These are phyloP conservation scores for Trilocha varians DNA, from an alignment of 2,888 invertebrate genomes.

Conservation along the genomic window DNA sequence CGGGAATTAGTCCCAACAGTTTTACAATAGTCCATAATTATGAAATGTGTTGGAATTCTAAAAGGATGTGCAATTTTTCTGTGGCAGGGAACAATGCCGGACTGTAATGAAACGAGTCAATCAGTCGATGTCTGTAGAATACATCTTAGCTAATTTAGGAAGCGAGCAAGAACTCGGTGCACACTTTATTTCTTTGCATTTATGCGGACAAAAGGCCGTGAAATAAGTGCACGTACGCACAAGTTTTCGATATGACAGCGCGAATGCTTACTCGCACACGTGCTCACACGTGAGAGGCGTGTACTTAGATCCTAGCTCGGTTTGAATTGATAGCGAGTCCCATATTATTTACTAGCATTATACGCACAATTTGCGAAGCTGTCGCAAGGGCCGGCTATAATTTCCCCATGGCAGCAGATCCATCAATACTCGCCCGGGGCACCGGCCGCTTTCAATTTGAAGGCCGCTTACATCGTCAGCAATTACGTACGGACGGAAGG, in stretches of 20 bases:
- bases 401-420: slow-evolving; percentile 70
- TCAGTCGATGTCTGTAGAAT: slow-evolving; percentile 63
- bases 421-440: slow-evolving; percentile 68
- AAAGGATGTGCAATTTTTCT: slow-evolving; percentile 64
- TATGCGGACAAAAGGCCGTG: slow-evolving; percentile 49
- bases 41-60: slow-evolving; percentile 70
- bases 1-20: slow-evolving; percentile 59
- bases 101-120: slow-evolving; percentile 71
- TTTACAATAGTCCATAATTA: slow-evolving; percentile 72
- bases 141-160: slow-evolving; percentile 62
- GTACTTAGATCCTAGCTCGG: slow-evolving; percentile 43
- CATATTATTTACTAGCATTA: slow-evolving; percentile 71
- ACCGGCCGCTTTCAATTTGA: slow-evolving; percentile 71
- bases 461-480: slow-evolving; percentile 64
- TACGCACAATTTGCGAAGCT: slow-evolving; percentile 72
- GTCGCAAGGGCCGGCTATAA: slow-evolving; percentile 69
- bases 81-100: slow-evolving; percentile 58
- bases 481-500: slow-evolving; percentile 68
- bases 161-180: slow-evolving; percentile 20
- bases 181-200: slow-evolving; percentile 26
- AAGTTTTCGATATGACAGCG: slow-evolving; percentile 9
- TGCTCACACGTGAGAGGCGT: slow-evolving; percentile 31
- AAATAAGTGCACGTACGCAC: slow-evolving; percentile 12
- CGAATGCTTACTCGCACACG: slow-evolving; percentile 15
- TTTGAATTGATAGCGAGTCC: slow-evolving; percentile 60